Percentiles rank a stretch among this genome's conserved stretches.
phyloP scores from a whole-genome alignment of 1,140 invertebrate genomes.

The Drosophila kurseongensis region DNA sequence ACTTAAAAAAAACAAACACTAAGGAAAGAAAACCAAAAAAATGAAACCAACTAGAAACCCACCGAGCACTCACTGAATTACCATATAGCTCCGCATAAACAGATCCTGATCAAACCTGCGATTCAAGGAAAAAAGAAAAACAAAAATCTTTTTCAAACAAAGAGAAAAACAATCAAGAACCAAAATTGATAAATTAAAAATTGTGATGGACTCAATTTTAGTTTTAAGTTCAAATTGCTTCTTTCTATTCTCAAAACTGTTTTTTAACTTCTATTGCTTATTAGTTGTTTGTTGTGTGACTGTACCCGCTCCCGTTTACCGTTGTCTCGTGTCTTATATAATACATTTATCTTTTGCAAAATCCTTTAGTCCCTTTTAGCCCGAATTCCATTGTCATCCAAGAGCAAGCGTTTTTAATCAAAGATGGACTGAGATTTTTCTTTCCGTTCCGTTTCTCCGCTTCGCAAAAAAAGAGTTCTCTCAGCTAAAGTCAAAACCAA shows the following conservation, averaged over 20 bases:
- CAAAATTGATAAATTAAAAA: constrained; percentile 79
- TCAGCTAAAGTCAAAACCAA: constrained; percentile 15
- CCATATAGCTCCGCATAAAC: constrained; percentile 35
- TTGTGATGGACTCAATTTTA: constrained; percentile 84
- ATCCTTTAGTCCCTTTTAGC: constrained; percentile 18
- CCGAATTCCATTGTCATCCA: constrained; percentile 36
- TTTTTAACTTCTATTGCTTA: constrained; percentile 54
- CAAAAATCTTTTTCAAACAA: constrained; percentile 43
- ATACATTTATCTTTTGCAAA: constrained; percentile 27
- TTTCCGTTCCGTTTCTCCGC: constrained; percentile 55
- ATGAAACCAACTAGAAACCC: constrained; percentile 48
- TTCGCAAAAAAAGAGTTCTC: constrained; percentile 27
- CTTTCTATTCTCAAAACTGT: constrained; percentile 37
- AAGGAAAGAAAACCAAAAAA: constrained; percentile 28
- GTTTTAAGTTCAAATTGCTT: constrained; percentile 74
- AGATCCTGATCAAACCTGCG: constrained; percentile 15
- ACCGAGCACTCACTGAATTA: constrained; percentile 68
- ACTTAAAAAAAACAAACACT: constrained; percentile 26
- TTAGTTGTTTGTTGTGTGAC: constrained; percentile 43
- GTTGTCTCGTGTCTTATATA: constrained; percentile 16
- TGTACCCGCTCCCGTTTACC: constrained; percentile 23
- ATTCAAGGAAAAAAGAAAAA: constrained; percentile 24
- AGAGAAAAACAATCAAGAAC: constrained; percentile 21
- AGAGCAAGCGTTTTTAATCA: constrained; percentile 84
- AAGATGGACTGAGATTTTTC: constrained; percentile 70